phyloP scores from a whole-genome alignment of 2,888 invertebrate genomes.

The Tortrix viridana region DNA sequence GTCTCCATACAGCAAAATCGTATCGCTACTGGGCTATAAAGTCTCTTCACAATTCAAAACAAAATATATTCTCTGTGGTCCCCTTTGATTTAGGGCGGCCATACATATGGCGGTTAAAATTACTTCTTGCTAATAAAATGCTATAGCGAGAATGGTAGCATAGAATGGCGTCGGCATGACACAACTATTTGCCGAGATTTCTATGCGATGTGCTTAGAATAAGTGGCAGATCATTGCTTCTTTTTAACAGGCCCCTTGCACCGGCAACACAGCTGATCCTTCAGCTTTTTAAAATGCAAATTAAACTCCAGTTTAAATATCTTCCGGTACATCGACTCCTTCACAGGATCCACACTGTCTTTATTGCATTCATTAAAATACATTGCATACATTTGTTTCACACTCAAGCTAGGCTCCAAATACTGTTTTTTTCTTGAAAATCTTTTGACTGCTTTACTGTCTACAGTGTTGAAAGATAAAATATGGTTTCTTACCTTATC shows the following conservation, averaged over 20 bases:
- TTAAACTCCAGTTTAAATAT: constrained; percentile 75
- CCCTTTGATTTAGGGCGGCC: no score
- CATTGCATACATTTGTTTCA: constrained; percentile 73
- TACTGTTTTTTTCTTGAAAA: constrained; percentile 71
- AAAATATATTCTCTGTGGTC: no score
- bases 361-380: constrained; percentile 64
- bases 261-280: constrained; percentile 66
- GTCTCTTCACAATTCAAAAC: no score
- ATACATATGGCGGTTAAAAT: no score
- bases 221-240: constrained; percentile 45
- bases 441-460: constrained; percentile 65
- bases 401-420: constrained; percentile 60
- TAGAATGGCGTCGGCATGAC: no score
- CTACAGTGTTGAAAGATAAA: constrained; percentile 62
- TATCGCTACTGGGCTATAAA: no score
- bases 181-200: no score
- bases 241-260: constrained; percentile 72
- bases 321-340: constrained; percentile 78
- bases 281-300: constrained; percentile 67
- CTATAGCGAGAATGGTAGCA: no score
- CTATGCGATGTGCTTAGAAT: no score
- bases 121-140: no score
- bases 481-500: constrained; percentile 72
- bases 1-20: no score
- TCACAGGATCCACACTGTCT: constrained; percentile 59